Evolutionary conservation across 1,140 invertebrate species (phyloP), one percentile per base, ranked within the genome.

Genomic region (Centruroides vittatus): DNA sequence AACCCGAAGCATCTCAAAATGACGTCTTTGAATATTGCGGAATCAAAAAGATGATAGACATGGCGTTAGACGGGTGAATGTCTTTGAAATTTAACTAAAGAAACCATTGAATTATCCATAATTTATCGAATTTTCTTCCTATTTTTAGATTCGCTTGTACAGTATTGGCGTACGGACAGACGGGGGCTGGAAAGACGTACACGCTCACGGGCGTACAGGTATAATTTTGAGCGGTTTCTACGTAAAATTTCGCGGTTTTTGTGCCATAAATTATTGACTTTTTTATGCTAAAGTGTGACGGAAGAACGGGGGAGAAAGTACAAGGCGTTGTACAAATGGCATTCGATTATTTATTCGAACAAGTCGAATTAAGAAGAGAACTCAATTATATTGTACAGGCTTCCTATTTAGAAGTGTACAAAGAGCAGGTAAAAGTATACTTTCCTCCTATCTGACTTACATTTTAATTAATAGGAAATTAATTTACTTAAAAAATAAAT

Each of bases 141-240:
- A 58, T 47, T 64, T 56, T 50, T 58, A 73, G 79, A 0, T 97
- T 94, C 73, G 89, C 89, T 63, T 89, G 89, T 64, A 98, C 94
- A 4, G 84, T 84, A 9, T 89, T 94, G 73, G 96, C 94, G 69
- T 98, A 98, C 75, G 94, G 94, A 51, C 93, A 98, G 75, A 98
- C 93, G 0, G 93, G 93, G 34, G 92, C 89, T 69, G 93, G 93
- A 10, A 98, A 98, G 76, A 97, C 93, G 0, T 91, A 93, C 72
- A 94, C 93, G 0, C 81, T 98, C 53, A 94, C 92, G 0, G 93
- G 93, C 58, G 92, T 91, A 55, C 91, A 74, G 34, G 67, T 72
- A 55, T 78, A 79, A 63, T 77, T 8, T 58, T 10, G 10, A 3
- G 12, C 3, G 13, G 3, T 10, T 41, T 41, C 12, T 35, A 10